Evolutionary conservation across 2,797 vertebrate genomes (phyloP), one percentile per base, ranked within the genome.

Genomic region (Scolopax rusticola): DNA sequence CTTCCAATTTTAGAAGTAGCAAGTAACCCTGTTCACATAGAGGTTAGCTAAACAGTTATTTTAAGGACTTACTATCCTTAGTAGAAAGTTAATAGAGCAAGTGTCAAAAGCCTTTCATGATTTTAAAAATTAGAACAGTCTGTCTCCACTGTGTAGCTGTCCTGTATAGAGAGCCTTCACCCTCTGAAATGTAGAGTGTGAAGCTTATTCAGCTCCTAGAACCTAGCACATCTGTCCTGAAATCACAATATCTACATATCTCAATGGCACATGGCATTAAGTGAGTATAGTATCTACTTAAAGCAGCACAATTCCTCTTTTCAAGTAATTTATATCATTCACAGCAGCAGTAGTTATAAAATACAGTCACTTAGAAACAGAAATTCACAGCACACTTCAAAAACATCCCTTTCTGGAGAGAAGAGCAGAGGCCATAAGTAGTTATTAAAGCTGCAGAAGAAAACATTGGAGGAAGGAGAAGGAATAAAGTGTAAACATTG

Each of bases 41-140:
- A 96, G 94, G 95, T 97, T 97, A 97, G 90, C 96, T 96, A 97
- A 98, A 97, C 86, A 94, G 95, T 97, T 97, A 97, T 97, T 98
- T 96, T 98, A 97, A 97, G 97, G 84, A 97, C 87, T 97, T 57
- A 4, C 48, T 94, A 88, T 97, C 94, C 95, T 97, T 90, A 91
- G 92, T 87, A 84, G 93, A 97, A 97, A 97, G 97, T 95, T 95
- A 97, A 95, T 95, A 93, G 50, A 93, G 47, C 83, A 90, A 95
- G 87, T 96, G 93, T 95, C 91, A 96, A 97, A 97, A 97, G 95
- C 56, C 84, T 97, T 91, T 91, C 87, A 96, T 18, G 76, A 69
- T 57, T 78, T 96, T 71, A 95, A 96, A 97, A 97, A 97, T 96
- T 89, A 93, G 94, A 97, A 84, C 81, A 92, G 43, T 69, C 78